Base-by-base conservation (phyloP, 2,113 vertebrate species). In the Nothocercus nigrocapillus region DNA sequence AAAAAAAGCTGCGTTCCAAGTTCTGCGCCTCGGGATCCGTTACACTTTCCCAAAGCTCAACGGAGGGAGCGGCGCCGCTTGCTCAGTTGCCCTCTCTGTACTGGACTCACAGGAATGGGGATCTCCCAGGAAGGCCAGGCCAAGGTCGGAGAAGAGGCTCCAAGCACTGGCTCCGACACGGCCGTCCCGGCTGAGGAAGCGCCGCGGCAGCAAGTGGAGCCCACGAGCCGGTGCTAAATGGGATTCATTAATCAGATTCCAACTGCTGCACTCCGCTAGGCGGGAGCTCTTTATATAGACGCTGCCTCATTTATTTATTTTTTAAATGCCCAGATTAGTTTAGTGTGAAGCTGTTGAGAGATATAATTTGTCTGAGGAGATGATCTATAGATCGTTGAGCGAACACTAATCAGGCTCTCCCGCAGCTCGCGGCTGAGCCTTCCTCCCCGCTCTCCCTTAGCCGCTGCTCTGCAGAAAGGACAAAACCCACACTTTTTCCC, bases 251-350 rank as follows among this genome's bases (percentile, higher is more conserved):
- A 93, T 88, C 94, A 96, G 90, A 28, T 44, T 93, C 88, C 88
- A 88, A 92, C 66, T 58, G 80, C 93, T 95, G 40, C 83, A 94
- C 77, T 94, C 82, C 69, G 45, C 93, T 84, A 82, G 67, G 82
- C 0, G 1, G 83, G 66, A 96, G 83, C 54, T 93, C 93, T 96
- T 95, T 73, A 94, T 54, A 94, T 85, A 94, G 88, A 95, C 70
- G 79, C 53, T 85, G 77, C 70, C 83, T 95, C 82, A 79, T 96
- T 93, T 90, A 88, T 96, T 96, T 96, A 88, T 93, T 96, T 95
- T 96, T 92, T 95, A 85, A 97, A 95, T 90, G 93, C 86, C 83
- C 89, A 76, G 66, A 92, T 96, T 93, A 96, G 95, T 95, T 93
- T 81, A 94, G 90, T 69, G 85, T 82, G 69, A 96, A 95, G 83